Evolutionary conservation across 2,797 vertebrate species (phyloP).

Genomic region (Rhinogobio ventralis): DNA sequence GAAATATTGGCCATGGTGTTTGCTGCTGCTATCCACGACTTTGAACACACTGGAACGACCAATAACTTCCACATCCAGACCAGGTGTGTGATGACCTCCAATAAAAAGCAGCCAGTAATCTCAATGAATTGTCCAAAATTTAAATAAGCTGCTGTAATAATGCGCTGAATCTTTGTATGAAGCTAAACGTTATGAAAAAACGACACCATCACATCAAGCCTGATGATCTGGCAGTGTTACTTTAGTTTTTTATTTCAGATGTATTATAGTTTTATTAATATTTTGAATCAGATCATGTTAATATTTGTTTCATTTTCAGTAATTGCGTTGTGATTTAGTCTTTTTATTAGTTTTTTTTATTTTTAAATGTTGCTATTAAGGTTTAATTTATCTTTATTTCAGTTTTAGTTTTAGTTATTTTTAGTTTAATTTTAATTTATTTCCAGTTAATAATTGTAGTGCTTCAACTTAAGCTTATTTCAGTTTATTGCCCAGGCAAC

Average conservation of each 20-base stretch:
- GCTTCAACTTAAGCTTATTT: background rate
- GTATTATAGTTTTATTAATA: background rate
- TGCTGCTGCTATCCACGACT: constrained; percentile 96
- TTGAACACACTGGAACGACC: constrained; percentile 97
- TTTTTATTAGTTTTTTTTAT: too few relatives aligned
- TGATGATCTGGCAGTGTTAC: background rate
- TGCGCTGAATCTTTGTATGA: background rate
- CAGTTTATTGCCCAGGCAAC: too few relatives aligned
- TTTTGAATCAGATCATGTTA: background rate
- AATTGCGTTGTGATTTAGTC: background rate
- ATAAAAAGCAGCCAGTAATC: background rate
- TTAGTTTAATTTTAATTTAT: background rate
- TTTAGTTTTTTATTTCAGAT: background rate
- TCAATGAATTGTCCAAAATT: background rate
- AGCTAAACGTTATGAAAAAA: background rate
- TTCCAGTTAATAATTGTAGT: background rate
- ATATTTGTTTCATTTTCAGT: background rate
- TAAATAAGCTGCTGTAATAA: background rate
- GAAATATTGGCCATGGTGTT: constrained; percentile 99
- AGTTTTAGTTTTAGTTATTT: background rate
- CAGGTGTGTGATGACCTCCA: constrained; percentile 75
- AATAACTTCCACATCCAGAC: constrained; percentile 99
- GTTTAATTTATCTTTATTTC: background rate
- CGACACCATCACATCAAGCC: background rate
- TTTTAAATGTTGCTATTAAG: too few relatives aligned